A percentile compares a stretch with the other conserved stretches of the same genome.
Evolutionary conservation across 2,888 invertebrate species (phyloP).

Genomic region (Capitulum mitella): DNA sequence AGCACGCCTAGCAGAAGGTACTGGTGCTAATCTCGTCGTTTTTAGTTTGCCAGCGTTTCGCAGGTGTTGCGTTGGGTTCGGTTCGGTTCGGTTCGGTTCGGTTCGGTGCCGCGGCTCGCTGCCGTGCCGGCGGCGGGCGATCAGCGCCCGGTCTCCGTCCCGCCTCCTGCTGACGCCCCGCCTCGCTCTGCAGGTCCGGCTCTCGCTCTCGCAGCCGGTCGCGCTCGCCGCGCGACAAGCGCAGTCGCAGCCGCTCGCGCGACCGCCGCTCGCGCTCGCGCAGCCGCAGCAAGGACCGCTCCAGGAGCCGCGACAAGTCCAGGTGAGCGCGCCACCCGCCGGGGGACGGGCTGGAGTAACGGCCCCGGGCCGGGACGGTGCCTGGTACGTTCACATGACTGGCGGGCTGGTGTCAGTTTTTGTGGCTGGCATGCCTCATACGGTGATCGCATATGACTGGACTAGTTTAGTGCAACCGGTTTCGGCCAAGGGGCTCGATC

Average conservation of each 20-base stretch:
- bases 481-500: no score
- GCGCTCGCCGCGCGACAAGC: slow-evolving; percentile 38
- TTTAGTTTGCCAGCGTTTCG: no score
- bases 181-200: neutral
- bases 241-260: slow-evolving; percentile 35
- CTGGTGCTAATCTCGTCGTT: no score
- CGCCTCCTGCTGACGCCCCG: neutral
- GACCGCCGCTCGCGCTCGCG: slow-evolving; percentile 31
- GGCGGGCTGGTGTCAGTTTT: no score
- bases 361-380: no score
- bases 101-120: neutral
- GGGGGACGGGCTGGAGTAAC: slow-evolving; percentile 16
- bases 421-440: no score
- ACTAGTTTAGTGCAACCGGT: no score
- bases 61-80: neutral
- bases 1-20: no score
- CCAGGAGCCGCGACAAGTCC: slow-evolving; percentile 34
- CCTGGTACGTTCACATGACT: no score
- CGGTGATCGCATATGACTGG: no score
- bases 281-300: slow-evolving; percentile 34
- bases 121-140: neutral
- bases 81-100: neutral
- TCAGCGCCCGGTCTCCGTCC: neutral
- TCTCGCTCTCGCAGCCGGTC: slow-evolving; percentile 35
- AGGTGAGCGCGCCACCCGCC: slow-evolving; percentile 34